phyloP scores from a whole-genome alignment of 1,140 invertebrate genomes.

The Danaus plexippus region DNA sequence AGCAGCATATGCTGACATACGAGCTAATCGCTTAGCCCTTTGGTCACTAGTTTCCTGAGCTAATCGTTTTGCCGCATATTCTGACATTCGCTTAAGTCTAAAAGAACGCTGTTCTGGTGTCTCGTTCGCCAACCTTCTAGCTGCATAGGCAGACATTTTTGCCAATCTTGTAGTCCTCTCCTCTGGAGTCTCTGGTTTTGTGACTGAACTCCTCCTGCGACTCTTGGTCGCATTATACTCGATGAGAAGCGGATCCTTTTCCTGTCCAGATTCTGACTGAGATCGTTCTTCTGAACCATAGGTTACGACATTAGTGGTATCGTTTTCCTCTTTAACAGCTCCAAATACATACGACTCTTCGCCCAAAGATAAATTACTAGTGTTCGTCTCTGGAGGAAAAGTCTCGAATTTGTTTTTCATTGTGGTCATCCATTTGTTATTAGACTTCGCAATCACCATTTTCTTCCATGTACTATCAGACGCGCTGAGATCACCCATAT shows the following conservation, averaged over 20 bases:
- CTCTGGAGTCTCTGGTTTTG: slow-evolving; percentile 61
- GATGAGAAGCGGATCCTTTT: slow-evolving; percentile 34
- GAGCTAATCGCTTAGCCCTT: slow-evolving; percentile 62
- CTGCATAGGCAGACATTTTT: slow-evolving; percentile 68
- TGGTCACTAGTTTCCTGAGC: slow-evolving; percentile 70
- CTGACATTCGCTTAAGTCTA: slow-evolving; percentile 63
- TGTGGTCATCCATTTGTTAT: slow-evolving; percentile 56
- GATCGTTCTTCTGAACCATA: slow-evolving; percentile 12
- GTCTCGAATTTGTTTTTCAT: slow-evolving; percentile 31
- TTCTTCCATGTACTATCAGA: slow-evolving; percentile 62
- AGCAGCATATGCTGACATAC: slow-evolving; percentile 71
- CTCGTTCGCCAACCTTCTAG: slow-evolving; percentile 70
- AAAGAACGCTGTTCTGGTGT: slow-evolving; percentile 67
- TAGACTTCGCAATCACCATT: slow-evolving; percentile 59
- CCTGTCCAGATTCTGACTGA: slow-evolving; percentile 24
- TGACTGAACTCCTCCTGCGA: slow-evolving; percentile 25
- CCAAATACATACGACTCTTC: slow-evolving; percentile 19
- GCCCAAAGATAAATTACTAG: slow-evolving; percentile 26
- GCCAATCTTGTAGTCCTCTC: slow-evolving; percentile 64
- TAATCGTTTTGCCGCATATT: slow-evolving; percentile 57
- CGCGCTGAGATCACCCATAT: slow-evolving; percentile 57
- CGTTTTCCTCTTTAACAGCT: slow-evolving; percentile 31
- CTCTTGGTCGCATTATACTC: slow-evolving; percentile 14
- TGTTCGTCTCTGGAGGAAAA: slow-evolving; percentile 23
- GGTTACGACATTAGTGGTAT: slow-evolving; percentile 17